Conservation (phyloP, 2,113 vertebrate genomes). For the Seriola dumerili region DNA sequence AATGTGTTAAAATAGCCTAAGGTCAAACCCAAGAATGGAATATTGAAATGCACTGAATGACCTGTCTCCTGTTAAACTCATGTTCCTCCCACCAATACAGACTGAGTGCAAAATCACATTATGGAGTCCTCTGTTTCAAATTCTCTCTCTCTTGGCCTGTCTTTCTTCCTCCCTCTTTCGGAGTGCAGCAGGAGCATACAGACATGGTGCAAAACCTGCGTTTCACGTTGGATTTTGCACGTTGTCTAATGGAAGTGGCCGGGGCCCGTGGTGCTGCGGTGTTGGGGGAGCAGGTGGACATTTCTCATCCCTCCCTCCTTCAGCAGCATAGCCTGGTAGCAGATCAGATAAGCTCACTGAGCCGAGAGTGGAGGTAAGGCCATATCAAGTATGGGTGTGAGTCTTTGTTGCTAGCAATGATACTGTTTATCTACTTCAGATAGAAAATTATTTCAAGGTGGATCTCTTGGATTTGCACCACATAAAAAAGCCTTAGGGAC, state of each 20-base stretch:
- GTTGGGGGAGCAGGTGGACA: conserved; percentile 53
- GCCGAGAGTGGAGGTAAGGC: conserved; percentile 95
- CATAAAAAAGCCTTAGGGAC: neutral
- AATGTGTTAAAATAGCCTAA: neutral
- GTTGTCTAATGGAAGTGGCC: conserved; percentile 93
- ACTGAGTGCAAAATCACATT: conserved; percentile 2
- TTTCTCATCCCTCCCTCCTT: conserved; percentile 75
- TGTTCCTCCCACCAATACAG: neutral
- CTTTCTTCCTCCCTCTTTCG: neutral
- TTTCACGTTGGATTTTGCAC: conserved; percentile 91
- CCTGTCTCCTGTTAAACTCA: neutral
- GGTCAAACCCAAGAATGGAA: neutral
- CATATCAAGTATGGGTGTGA: neutral
- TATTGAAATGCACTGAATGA: conserved; percentile 2
- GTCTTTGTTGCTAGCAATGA: neutral
- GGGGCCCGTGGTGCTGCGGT: conserved; percentile 81
- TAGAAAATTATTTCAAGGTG: neutral
- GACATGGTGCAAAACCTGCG: conserved; percentile 91
- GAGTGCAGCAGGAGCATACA: conserved; percentile 94
- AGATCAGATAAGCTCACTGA: conserved; percentile 97
- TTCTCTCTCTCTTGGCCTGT: conserved; percentile 2
- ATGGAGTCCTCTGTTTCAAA: conserved; percentile 18
- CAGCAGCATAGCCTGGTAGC: conserved; percentile 94
- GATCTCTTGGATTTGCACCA: neutral
- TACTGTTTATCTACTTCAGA: neutral